Evolutionary conservation across 2,888 invertebrate genomes (phyloP).

Genomic region (Gisinianus flammeolus): DNA sequence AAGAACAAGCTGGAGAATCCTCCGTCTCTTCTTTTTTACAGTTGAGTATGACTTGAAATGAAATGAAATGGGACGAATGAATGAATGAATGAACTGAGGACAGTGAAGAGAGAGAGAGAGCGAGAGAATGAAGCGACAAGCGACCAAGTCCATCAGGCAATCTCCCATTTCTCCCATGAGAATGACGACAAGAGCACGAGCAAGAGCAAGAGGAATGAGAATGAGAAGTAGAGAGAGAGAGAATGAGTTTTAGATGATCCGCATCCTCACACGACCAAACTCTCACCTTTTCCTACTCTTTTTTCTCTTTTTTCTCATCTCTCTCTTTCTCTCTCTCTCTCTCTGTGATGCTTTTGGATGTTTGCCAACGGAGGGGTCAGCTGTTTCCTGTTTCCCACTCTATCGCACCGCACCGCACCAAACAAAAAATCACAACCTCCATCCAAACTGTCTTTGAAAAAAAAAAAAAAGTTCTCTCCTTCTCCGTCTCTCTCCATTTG

Average conservation of each 20-base stretch:
- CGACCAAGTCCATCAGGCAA: neutral
- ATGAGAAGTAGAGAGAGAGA: too few species aligned
- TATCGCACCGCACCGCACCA: too few species aligned
- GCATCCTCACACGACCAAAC: too few species aligned
- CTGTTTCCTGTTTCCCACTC: neutral
- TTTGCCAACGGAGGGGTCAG: neutral
- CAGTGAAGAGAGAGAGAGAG: neutral
- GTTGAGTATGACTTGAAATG: neutral
- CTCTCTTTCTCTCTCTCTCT: too few species aligned
- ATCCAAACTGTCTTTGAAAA: too few species aligned
- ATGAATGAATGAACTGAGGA: too few species aligned
- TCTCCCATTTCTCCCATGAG: neutral
- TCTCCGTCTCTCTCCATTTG: too few species aligned
- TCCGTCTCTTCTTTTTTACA: neutral
- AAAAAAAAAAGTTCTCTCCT: too few species aligned
- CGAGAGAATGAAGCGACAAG: neutral
- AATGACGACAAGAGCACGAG: neutral
- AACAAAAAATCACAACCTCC: too few species aligned
- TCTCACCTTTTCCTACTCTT: neutral
- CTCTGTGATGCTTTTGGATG: too few species aligned
- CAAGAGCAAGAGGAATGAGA: neutral
- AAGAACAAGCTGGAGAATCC: neutral
- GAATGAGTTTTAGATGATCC: too few species aligned
- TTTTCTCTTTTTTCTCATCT: neutral
- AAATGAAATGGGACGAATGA: too few species aligned